These are phyloP conservation scores for Candidula unifasciata DNA, from an alignment of 2,888 invertebrate genomes.

Conservation along the genomic window DNA sequence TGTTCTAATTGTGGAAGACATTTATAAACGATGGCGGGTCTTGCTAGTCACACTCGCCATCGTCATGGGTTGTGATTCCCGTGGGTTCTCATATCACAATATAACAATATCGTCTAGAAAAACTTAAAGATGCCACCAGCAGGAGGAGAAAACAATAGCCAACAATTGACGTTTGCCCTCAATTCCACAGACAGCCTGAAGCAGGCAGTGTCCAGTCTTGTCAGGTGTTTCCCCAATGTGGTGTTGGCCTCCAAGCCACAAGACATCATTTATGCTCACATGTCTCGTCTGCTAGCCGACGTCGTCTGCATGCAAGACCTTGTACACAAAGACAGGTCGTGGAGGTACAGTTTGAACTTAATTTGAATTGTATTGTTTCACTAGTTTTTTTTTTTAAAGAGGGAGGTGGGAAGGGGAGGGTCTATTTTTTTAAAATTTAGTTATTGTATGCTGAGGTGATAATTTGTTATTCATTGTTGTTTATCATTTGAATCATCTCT, in stretches of 20 bases:
- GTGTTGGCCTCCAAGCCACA: slow-evolving; percentile 33
- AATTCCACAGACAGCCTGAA: slow-evolving; percentile 29
- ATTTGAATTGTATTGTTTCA: neutral
- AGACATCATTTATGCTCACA: slow-evolving; percentile 42
- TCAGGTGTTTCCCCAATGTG: slow-evolving; percentile 33
- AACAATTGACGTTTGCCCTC: neutral
- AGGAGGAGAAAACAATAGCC: no score
- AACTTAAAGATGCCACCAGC: no score
- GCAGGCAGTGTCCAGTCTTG: slow-evolving; percentile 26
- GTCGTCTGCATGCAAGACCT: slow-evolving; percentile 43
- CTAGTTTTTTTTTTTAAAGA: neutral
- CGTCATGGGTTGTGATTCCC: no score
- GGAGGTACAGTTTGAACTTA: slow-evolving; percentile 25
- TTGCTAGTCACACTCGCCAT: no score
- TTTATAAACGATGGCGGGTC: no score
- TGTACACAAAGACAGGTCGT: neutral
- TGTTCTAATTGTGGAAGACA: no score
- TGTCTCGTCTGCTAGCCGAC: slow-evolving; percentile 40
- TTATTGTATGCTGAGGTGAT: no score
- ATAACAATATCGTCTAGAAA: no score
- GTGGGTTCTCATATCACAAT: no score
- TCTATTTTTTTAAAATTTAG: neutral
- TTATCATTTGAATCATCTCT: no score
- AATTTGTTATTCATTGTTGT: no score
- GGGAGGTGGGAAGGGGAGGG: neutral